Conservation (phyloP, 2,113 vertebrate species). For the Cepphus grylle region DNA sequence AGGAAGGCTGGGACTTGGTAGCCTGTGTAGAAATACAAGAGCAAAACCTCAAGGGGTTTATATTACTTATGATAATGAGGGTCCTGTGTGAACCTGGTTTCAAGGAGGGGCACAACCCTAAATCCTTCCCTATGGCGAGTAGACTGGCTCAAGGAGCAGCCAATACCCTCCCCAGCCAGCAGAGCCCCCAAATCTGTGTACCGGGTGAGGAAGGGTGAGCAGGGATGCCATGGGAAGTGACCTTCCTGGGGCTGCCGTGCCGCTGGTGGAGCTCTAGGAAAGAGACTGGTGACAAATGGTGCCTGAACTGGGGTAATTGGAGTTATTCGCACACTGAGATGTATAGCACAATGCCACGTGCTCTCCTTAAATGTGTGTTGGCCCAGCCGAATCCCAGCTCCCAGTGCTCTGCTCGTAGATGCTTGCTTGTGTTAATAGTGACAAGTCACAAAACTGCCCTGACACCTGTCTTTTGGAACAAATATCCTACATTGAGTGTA, state of each 20-base stretch:
- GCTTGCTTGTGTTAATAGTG: background rate
- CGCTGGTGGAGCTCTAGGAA: background rate
- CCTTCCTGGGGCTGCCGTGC: background rate
- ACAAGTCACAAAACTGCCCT: background rate
- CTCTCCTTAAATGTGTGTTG: background rate
- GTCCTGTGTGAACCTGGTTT: background rate
- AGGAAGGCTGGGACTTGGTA: background rate
- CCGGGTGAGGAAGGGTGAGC: background rate
- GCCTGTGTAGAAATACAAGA: background rate
- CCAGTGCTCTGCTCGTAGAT: rapidly evolving
- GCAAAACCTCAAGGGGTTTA: background rate
- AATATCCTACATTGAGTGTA: background rate
- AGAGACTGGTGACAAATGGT: background rate
- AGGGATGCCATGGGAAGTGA: background rate
- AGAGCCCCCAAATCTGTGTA: background rate
- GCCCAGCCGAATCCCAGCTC: background rate
- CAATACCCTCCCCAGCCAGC: background rate
- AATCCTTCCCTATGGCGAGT: background rate
- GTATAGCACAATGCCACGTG: background rate
- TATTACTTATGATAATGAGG: background rate
- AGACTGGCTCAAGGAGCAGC: background rate
- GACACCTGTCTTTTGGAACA: background rate
- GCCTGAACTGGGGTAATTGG: background rate
- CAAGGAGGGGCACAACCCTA: background rate
- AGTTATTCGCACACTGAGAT: too few relatives aligned